Evolutionary conservation across 2,113 vertebrate species (phyloP).

Genomic region (Phrynocephalus versicolor): DNA sequence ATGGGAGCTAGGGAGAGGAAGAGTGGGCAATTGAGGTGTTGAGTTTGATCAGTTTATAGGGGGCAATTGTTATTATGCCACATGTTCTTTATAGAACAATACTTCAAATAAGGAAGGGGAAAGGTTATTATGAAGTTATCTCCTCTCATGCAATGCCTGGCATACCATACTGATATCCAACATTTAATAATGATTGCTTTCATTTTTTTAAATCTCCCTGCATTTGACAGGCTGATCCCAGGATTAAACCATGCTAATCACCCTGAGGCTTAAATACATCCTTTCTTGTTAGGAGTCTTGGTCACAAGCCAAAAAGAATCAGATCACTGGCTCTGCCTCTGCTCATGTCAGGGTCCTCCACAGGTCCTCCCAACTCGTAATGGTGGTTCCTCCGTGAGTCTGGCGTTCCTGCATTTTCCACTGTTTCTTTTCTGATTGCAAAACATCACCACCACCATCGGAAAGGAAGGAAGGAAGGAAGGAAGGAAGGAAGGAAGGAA

Average conservation of each 20-base stretch:
- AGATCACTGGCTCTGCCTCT: not conserved
- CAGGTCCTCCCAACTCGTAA: not conserved
- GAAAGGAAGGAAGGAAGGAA: no score
- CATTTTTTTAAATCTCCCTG: not conserved
- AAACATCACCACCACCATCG: no score
- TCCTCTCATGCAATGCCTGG: not conserved
- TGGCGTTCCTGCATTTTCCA: no score
- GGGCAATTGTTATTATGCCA: not conserved
- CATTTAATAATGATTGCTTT: not conserved
- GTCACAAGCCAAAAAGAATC: not conserved
- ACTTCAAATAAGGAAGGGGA: not conserved
- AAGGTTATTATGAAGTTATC: not conserved
- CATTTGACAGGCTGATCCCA: not conserved
- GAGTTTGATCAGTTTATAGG: not conserved
- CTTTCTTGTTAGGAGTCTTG: not conserved
- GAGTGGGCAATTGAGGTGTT: no score
- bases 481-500: no score
- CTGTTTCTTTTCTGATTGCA: no score
- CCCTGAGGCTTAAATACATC: not conserved
- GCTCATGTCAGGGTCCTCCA: not conserved
- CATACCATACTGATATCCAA: not conserved
- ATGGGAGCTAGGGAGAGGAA: not conserved
- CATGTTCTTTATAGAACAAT: not conserved
- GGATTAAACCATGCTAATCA: not conserved
- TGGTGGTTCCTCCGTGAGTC: not conserved